Evolutionary conservation across 2,113 vertebrate genomes (phyloP).

Genomic region (Electrona antarctica): DNA sequence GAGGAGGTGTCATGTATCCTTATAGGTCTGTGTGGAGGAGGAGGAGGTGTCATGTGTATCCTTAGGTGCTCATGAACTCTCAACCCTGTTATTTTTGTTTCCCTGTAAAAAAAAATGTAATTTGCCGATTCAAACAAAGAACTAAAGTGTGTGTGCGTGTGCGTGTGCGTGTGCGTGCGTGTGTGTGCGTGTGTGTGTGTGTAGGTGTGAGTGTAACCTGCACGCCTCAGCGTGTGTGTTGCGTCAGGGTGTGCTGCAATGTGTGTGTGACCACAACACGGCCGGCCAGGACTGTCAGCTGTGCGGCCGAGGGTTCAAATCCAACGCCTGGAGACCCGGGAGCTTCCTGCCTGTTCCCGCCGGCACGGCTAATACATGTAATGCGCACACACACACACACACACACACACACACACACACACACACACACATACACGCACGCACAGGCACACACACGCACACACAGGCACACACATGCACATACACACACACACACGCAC

Average conservation of each 20-base stretch:
- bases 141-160: not conserved
- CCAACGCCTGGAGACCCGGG: constrained; percentile 88
- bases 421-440: constrained; percentile 2
- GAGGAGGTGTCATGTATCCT: too few relatives aligned
- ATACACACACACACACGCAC: constrained; percentile 16
- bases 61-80: too few relatives aligned
- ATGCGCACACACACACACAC: constrained; percentile 51
- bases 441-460: constrained; percentile 12
- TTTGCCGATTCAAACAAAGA: too few relatives aligned
- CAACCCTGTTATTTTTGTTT: too few relatives aligned
- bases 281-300: constrained; percentile 90
- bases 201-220: constrained; percentile 94
- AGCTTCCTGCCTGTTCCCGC: constrained; percentile 90
- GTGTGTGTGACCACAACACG: constrained; percentile 94
- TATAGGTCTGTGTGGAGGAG: too few relatives aligned
- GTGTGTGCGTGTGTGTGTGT: constrained; percentile 9
- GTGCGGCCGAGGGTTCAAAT: constrained; percentile 86
- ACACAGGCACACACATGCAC: not conserved
- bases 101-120: too few relatives aligned
- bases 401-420: constrained; percentile 4
- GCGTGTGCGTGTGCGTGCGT: not conserved
- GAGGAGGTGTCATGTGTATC: too few relatives aligned
- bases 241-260: constrained; percentile 85
- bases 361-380: constrained; percentile 91
- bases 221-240: constrained; percentile 87